Percentiles rank a stretch among this genome's conserved stretches.
phyloP scores from a whole-genome alignment of 2,113 vertebrate species.

The Dryoscopus gambensis region DNA sequence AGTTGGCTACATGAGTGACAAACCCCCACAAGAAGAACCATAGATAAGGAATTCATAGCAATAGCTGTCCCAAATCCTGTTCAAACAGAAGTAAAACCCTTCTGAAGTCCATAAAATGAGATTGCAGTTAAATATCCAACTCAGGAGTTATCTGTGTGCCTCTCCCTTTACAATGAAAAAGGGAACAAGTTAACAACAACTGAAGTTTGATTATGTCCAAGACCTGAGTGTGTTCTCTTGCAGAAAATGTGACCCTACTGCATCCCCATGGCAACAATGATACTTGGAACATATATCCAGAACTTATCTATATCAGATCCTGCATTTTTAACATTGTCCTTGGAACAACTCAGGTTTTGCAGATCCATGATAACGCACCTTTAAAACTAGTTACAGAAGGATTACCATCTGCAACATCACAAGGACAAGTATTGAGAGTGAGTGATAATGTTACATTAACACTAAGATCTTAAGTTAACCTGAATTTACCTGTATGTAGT shows the following conservation, averaged over 20 bases:
- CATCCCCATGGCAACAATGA: background rate
- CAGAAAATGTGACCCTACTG: background rate
- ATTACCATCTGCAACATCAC: background rate
- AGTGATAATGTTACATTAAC: background rate
- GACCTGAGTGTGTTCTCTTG: background rate
- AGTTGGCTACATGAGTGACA: background rate
- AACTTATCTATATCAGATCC: background rate
- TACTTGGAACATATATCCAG: background rate
- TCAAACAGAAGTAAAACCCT: background rate
- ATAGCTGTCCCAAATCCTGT: background rate
- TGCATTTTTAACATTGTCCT: background rate
- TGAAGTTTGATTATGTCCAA: background rate
- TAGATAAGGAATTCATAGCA: background rate
- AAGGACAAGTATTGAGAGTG: no score
- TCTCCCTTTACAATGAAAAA: background rate
- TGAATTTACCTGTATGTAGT: background rate
- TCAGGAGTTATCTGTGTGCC: background rate
- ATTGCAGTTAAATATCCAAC: background rate
- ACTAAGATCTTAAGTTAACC: background rate
- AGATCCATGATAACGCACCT: background rate
- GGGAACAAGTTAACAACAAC: background rate
- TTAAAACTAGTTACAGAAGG: background rate
- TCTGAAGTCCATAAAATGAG: background rate
- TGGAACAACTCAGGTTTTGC: background rate
- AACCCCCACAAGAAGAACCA: background rate